Base-by-base conservation (phyloP, 1,140 invertebrate genomes). In the Lasioglossum albipes region DNA sequence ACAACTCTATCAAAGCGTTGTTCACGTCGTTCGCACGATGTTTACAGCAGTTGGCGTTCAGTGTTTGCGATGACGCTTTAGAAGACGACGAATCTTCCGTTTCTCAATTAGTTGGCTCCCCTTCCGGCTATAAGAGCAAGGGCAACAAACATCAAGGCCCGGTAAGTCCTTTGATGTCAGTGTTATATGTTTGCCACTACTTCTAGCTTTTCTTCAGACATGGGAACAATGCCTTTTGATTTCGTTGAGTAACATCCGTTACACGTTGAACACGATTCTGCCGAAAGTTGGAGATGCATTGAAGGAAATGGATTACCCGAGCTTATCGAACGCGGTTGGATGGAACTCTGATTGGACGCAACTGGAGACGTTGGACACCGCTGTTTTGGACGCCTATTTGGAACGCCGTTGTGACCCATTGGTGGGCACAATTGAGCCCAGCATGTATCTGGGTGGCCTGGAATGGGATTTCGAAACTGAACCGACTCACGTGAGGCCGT, bases 391-490 rank as follows among this genome's bases (percentile, higher is more conserved):
- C 83, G 96, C 95, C 1, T 99, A 99, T 91, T 94, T 99, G 66
- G 98, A 99, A 92, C 96, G 97, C 84, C 98, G 99, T 91, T 96
- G 97, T 68, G 98, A 99, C 93, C 97, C 98, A 6, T 93, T 99
- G 0, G 97, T 99, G 36, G 98, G 98, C 27, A 97, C 97, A 20
- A 98, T 99, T 82, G 98, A 99, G 93, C 97, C 97, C 4, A 98
- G 97, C 62, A 99, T 99, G 98, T 99, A 98, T 92, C 93, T 97
- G 84, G 97, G 97, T 1, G 94, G 96, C 62, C 97, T 98, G 90
- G 96, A 97, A 86, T 98, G 98, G 96, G 96, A 97, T 81, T 96
- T 95, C 5, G 96, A 96, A 84, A 94, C 95, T 77, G 94, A 95
- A 77, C 96, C 96, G 1, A 95, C 94, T 31, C 97, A 97, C 90